Evolutionary conservation across 2,113 vertebrate species (phyloP), one percentile per base, ranked within the genome.

Genomic region (Gallinago jamesoni): DNA sequence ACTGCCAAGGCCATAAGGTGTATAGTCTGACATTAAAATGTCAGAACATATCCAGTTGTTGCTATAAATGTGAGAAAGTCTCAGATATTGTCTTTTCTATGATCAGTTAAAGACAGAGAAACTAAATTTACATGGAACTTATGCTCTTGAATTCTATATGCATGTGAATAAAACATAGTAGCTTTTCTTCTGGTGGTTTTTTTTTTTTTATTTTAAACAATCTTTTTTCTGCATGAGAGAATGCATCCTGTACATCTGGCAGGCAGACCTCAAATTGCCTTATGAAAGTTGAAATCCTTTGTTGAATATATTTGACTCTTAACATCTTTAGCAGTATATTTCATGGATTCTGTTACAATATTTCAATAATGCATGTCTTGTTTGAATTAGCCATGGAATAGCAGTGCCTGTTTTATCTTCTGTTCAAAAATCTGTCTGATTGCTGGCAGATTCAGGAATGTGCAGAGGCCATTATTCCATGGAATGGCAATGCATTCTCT

Each of bases 351-450:
- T 73, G 72, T 93, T 91, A 45, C 89, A 87, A 60, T 70, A 74
- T 67, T 84, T 75, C 56, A 88, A 31, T 43, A 87, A 77, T 67
- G 64, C 2, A 85, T 39, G 56, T 67, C 70, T 82, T 84, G 9
- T 53, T 90, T 70, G 56, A 53, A 63, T 87, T 92, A 88, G 7
- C 63, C 90, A 27, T 93, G 37, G 59, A 96, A 94, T 72, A 47
- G 39, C 39, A 33, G 4, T 31, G 59, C 17, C 23, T 37, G 31
- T 87, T 97, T 96, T 56, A 90, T 69, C 31, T 95, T 94, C 82
- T 95, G 17, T 96, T 94, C 45, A 95, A 94, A 97, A 94, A 72
- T 73, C 43, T 17, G 25, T 85, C 68, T 94, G 80, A 94, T 84
- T 88, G 35, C 43, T 96, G 77, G 52, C 43, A 91, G 81, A 84